Evolutionary conservation across 2,888 invertebrate species (phyloP), one percentile per base, ranked within the genome.

Genomic region (Parnassius mnemosyne): DNA sequence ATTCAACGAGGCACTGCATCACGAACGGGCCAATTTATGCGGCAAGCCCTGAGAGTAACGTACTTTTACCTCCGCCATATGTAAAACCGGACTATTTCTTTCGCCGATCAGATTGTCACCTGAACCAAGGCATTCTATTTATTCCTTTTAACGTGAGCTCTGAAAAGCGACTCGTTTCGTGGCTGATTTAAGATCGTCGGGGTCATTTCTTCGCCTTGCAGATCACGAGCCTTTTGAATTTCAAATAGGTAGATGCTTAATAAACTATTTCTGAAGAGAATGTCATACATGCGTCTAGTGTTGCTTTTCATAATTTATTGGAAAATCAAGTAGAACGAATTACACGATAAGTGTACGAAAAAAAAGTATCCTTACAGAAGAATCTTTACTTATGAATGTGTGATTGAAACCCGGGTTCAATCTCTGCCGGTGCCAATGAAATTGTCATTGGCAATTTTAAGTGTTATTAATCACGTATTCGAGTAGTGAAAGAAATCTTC

Each of bases 1-100:
- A 91, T 91, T 90, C 91, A 91, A 91, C 90, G 81, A 87, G 88
- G 86, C 76, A 87, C 87, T 90, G 90, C 89, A 91, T 91, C 91
- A 91, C 91, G 90, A 90, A 84, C 86, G 79, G 80, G 84, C 85
- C 85, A 87, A 90, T 91, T 91, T 91, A 91, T 90, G 86, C 86
- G 85, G 83, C 82, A 77, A 80, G 84, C 85, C 84, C 81, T 85
- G 84, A 85, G 87, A 87, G 87, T 86, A 87, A 86, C 85, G 79
- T 87, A 85, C 88, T 85, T 87, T 84, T 86, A 83, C 89, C 84
- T 83, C 81, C 76, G 76, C 80, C 85, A 83, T 88, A 90, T 89
- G 89, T 89, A 89, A 89, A 89, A 87, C 87, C 87, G 81, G 85
- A 87, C 81, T 86, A 85, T 83, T 85, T 84, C 86, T 84, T 81